Conservation (phyloP, 2,888 invertebrate species). For the Nyleta sp. region DNA sequence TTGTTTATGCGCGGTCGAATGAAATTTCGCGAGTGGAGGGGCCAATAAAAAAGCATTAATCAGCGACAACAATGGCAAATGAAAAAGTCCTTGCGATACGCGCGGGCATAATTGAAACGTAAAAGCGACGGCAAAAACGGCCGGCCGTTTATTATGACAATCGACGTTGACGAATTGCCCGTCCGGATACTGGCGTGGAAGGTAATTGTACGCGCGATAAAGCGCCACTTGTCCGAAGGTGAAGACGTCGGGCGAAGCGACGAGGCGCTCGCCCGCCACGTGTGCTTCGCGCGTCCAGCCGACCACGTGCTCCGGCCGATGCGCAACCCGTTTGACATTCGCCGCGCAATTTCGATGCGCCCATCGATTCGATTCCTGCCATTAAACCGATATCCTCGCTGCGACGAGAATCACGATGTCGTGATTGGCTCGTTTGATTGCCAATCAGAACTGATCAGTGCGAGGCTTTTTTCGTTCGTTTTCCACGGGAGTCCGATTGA, state of each 20-base stretch:
- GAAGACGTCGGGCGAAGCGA: slow-evolving; percentile 31
- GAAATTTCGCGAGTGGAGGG: slow-evolving; percentile 49
- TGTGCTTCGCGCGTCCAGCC: slow-evolving; percentile 17
- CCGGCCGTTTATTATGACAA: slow-evolving; percentile 62
- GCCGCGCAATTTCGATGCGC: slow-evolving; percentile 10
- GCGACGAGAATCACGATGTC: no score
- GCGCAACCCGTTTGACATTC: slow-evolving; percentile 26
- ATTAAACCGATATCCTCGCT: no score
- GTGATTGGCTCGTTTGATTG: no score
- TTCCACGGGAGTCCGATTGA: no score
- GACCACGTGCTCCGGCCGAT: slow-evolving; percentile 24
- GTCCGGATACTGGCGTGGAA: slow-evolving; percentile 57
- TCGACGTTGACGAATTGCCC: slow-evolving; percentile 59
- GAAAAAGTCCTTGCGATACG: slow-evolving; percentile 71
- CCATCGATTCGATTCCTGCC: no score
- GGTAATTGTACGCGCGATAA: slow-evolving; percentile 66
- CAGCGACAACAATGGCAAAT: slow-evolving; percentile 71
- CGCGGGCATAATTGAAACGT: slow-evolving; percentile 69
- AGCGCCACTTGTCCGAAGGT: slow-evolving; percentile 64
- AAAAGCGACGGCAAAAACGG: slow-evolving; percentile 70
- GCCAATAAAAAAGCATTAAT: slow-evolving; percentile 63
- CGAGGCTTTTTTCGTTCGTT: no score
- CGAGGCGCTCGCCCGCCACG: slow-evolving; percentile 27
- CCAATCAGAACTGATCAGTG: no score
- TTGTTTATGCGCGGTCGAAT: slow-evolving; percentile 49